Evolutionary conservation across 2,888 invertebrate species (phyloP), one percentile per base, ranked within the genome.

Genomic region (Glaucopsyche alexis): DNA sequence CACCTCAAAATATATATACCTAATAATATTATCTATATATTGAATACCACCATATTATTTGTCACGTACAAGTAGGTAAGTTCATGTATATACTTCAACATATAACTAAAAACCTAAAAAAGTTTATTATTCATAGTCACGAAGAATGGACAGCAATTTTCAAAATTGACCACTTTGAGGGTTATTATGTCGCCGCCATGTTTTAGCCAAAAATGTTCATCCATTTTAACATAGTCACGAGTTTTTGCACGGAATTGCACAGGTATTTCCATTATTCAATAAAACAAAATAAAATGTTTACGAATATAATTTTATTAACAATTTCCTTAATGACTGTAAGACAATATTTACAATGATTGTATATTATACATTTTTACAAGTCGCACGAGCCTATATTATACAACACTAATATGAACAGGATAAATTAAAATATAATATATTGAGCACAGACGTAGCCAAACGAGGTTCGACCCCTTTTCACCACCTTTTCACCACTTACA

Each of bases 271-370:
- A 29, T 29, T 29, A 1, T 11, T 45, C 74, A 78, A 78, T 87
- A 88, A 90, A 86, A 91, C 85, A 81, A 81, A 75, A 72, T 69
- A 73, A 75, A 73, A 84, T 91, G 91, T 90, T 92, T 93, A 92
- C 84, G 93, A 93, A 93, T 93, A 93, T 93, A 93, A 88, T 92
- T 93, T 93, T 93, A 93, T 92, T 93, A 93, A 93, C 93, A 93
- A 90, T 91, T 85, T 92, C 91, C 87, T 93, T 91, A 92, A 90
- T 93, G 93, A 93, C 91, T 93, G 92, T 90, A 91, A 72, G 91
- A 91, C 91, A 89, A 90, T 91, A 91, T 88, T 89, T 93, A 93
- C 92, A 93, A 88, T 90, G 90, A 87, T 84, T 84, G 79, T 85
- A 86, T 87, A 89, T 88, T 81, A 87, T 93, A 93, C 93, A 93